Evolutionary conservation across 2,113 vertebrate species (phyloP).

Genomic region (Nothocercus nigrocapillus): DNA sequence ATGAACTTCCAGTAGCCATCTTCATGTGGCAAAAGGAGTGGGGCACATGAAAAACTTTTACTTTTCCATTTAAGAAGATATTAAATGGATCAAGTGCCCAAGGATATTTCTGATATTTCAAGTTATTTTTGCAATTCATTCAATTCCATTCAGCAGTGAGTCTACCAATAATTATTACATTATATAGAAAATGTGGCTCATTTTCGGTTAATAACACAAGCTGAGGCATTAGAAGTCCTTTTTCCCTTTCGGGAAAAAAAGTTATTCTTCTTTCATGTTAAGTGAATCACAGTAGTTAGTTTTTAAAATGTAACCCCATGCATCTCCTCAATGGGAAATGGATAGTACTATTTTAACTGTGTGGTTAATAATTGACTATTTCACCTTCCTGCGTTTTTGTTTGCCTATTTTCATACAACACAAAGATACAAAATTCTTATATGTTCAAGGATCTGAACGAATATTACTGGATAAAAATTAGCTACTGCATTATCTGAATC

Average conservation of each 20-base stretch:
- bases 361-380: neutral
- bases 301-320: neutral
- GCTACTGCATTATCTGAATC: accelerated
- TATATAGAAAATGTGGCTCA: neutral
- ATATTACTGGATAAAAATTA: neutral
- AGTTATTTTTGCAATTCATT: neutral
- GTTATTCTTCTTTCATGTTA: neutral
- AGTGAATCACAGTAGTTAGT: neutral
- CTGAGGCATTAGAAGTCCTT: neutral
- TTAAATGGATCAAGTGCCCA: neutral
- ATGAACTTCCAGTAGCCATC: neutral
- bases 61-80: neutral
- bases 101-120: neutral
- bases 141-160: neutral
- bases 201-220: neutral
- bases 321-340: neutral
- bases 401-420: neutral
- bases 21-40: neutral
- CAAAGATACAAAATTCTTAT: neutral
- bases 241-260: neutral
- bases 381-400: neutral
- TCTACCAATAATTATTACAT: neutral
- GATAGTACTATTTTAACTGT: neutral
- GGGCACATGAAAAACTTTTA: neutral
- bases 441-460: neutral